Base-by-base conservation (phyloP, 2,113 vertebrate species). In the Neolamprologus fasciatus region DNA sequence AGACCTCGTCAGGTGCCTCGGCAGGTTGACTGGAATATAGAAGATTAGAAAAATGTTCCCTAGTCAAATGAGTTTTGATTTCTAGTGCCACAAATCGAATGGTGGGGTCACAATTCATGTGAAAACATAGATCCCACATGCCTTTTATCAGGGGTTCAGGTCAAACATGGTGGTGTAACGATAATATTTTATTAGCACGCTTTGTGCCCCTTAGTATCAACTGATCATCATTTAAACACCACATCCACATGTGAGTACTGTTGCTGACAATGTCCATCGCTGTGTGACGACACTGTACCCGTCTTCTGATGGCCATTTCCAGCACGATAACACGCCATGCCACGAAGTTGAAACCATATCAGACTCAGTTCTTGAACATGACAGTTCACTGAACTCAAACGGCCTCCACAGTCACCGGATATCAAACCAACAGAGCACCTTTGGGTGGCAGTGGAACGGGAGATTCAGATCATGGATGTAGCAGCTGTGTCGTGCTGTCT, bases 391-490 rank as follows among this genome's bases (percentile, higher is more conserved):
- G 63, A 40, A 68, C 63, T 40, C 63, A 68, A 68, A 68, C 3
- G 7, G 63, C 19, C 19, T 68, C 63, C 63, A 68, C 33, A 21
- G 33, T 40, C 19, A 68, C 63, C 4, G 2, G 33, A 21, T 68
- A 21, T 5, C 11, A 40, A 68, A 21, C 35, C 63, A 68, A 40
- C 10, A 3, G 61, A 66, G 61, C 33, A 37, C 33, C 61, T 40
- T 68, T 68, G 33, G 10, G 63, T 0, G 0, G 7, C 19, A 13
- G 1, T 3, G 7, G 19, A 68, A 21, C 19, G 11, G 7, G 19
- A 40, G 63, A 68, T 68, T 40, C 63, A 40, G 19, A 68, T 68
- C n/a, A 23, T 40, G 19, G 63, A 68, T 40, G 35, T 3, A 40
- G n/a, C n/a, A 14, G 19, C 63, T 68, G 33, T 21, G 33, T 13